These are phyloP conservation scores for Polydrusus cervinus DNA, from an alignment of 2,888 invertebrate species.

Conservation along the genomic window DNA sequence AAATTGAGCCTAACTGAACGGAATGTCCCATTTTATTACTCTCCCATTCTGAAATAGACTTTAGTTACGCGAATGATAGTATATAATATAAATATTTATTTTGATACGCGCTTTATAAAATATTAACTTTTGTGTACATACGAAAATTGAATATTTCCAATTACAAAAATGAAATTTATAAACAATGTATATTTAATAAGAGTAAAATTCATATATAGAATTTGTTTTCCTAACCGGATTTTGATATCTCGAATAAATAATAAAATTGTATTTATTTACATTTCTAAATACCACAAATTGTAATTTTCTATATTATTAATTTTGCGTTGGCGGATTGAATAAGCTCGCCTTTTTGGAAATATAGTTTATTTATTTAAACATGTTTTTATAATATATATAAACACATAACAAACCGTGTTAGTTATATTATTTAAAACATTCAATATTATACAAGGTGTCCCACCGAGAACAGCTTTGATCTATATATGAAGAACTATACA, in stretches of 20 bases:
- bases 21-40: no score
- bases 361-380: neutral
- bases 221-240: constrained; percentile 4
- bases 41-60: no score
- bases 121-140: neutral
- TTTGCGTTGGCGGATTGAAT: neutral
- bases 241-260: constrained; percentile 4
- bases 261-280: neutral
- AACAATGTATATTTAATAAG: constrained; percentile 10
- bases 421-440: no score
- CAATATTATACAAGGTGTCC: no score
- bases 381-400: neutral
- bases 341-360: neutral
- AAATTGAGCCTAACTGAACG: no score
- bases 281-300: constrained; percentile 1
- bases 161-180: neutral
- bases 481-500: no score
- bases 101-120: no score
- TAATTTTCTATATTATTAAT: constrained; percentile 2
- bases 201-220: neutral
- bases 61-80: no score
- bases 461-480: no score
- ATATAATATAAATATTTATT: no score
- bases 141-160: neutral
- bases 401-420: no score